Percentiles rank a stretch among this genome's conserved stretches.
Evolutionary conservation across 92 coral and sea anemone genomes (phyloP).

Genomic region (Anthopleura xanthogrammica): DNA sequence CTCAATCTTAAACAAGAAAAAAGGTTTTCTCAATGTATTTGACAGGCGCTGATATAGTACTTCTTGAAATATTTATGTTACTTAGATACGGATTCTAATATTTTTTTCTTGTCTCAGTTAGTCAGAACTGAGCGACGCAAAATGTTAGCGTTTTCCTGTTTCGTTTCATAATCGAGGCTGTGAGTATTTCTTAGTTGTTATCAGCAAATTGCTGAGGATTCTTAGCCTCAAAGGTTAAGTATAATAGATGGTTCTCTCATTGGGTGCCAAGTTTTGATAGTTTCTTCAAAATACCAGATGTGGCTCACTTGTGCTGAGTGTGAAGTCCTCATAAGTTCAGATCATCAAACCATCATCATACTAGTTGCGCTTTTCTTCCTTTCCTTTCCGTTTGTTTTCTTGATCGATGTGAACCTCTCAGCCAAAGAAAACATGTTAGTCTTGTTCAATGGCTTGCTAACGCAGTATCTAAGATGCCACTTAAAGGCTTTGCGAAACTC

Average conservation of each 20-base stretch:
- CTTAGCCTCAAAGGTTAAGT: neutral
- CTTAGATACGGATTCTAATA: neutral
- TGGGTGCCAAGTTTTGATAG: neutral
- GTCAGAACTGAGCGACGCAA: neutral
- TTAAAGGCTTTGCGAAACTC: constrained; percentile 86
- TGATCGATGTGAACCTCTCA: constrained; percentile 47
- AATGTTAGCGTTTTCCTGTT: neutral
- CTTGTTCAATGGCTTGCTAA: constrained; percentile 16
- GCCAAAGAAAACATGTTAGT: constrained; percentile 46
- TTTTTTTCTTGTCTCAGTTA: neutral
- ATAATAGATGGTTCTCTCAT: neutral
- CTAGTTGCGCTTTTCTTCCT: constrained; percentile 23
- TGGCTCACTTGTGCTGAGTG: neutral
- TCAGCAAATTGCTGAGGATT: neutral
- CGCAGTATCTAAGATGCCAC: constrained; percentile 65
- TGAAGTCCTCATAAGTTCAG: too few relatives aligned
- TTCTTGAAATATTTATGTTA: neutral
- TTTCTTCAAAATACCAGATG: neutral
- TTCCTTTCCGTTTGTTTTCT: constrained; percentile 2
- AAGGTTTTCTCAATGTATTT: neutral
- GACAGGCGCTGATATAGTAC: neutral
- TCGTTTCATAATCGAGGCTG: neutral
- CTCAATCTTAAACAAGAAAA: neutral
- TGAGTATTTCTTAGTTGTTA: neutral
- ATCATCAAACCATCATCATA: constrained; percentile 21